Evolutionary conservation across 1,140 invertebrate species (phyloP).

Genomic region (Paraescarpia echinospica): DNA sequence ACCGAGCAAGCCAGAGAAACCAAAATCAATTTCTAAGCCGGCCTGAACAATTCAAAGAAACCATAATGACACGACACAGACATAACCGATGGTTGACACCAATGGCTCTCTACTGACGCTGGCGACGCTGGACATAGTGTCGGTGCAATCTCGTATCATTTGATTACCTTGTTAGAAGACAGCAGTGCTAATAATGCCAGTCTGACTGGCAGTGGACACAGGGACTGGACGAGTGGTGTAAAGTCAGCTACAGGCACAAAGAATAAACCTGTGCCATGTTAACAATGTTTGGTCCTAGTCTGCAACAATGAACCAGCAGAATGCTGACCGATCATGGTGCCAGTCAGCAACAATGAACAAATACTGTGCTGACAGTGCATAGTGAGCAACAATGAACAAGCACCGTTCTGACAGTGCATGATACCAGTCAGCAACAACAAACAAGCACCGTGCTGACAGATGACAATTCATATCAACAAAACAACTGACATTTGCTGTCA

Average conservation of each 20-base stretch:
- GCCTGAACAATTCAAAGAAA: neutral
- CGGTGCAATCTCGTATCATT: neutral
- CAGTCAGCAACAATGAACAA: too few species aligned
- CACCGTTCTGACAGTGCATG: too few species aligned
- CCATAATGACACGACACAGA: neutral
- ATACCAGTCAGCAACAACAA: too few species aligned
- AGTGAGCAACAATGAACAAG: too few species aligned
- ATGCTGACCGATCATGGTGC: too few species aligned
- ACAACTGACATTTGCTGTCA: neutral
- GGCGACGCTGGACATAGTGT: neutral
- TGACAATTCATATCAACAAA: neutral
- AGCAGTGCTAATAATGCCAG: neutral
- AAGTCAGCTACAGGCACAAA: neutral
- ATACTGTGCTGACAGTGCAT: too few species aligned
- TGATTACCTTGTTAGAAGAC: neutral
- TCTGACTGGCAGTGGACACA: neutral
- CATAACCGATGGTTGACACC: neutral
- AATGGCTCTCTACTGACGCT: neutral
- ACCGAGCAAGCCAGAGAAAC: neutral
- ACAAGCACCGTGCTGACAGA: too few species aligned
- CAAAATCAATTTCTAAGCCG: neutral
- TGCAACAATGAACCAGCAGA: too few species aligned
- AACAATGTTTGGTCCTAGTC: neutral
- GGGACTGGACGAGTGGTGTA: neutral
- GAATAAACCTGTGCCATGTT: neutral